A percentile compares a stretch with the other conserved stretches of the same genome.
phyloP scores from a whole-genome alignment of 2,888 invertebrate genomes.

The Dryocosmus kuriphilus region DNA sequence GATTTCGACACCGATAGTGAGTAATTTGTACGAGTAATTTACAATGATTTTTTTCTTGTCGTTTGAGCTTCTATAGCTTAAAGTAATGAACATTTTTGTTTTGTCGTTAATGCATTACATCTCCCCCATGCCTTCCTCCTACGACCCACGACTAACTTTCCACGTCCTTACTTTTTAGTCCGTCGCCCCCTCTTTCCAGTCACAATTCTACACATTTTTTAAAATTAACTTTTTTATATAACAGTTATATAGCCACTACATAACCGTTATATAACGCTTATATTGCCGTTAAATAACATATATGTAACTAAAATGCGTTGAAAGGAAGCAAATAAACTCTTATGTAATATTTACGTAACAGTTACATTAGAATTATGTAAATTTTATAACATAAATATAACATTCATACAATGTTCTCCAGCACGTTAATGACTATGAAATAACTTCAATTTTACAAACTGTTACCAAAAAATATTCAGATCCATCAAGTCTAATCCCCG shows the following conservation, averaged over 20 bases:
- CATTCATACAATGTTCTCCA: neutral
- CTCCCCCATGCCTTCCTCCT: constrained; percentile 16
- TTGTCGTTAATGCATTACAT: constrained; percentile 41
- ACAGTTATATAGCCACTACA: neutral
- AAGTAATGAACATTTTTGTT: constrained; percentile 65
- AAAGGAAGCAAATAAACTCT: neutral
- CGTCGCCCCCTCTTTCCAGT: constrained; percentile 21
- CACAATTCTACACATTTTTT: neutral
- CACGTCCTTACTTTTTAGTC: constrained; percentile 17
- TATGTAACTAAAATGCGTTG: neutral
- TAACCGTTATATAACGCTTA: neutral
- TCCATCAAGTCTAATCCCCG: neutral
- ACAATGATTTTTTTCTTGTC: constrained; percentile 57
- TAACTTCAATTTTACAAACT: neutral
- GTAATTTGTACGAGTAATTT: constrained; percentile 68
- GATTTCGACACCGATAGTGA: constrained; percentile 68
- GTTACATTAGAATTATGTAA: neutral
- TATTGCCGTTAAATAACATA: neutral
- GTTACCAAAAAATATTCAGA: neutral
- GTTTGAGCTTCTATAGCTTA: constrained; percentile 68
- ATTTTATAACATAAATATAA: constrained; percentile 22
- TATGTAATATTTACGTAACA: neutral
- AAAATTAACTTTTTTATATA: neutral
- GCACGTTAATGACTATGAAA: neutral
- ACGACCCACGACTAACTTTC: constrained; percentile 39